Percentiles rank a stretch among this genome's conserved stretches.
Conservation (phyloP, 2,888 invertebrate genomes). For the Anthoptus insignis region DNA sequence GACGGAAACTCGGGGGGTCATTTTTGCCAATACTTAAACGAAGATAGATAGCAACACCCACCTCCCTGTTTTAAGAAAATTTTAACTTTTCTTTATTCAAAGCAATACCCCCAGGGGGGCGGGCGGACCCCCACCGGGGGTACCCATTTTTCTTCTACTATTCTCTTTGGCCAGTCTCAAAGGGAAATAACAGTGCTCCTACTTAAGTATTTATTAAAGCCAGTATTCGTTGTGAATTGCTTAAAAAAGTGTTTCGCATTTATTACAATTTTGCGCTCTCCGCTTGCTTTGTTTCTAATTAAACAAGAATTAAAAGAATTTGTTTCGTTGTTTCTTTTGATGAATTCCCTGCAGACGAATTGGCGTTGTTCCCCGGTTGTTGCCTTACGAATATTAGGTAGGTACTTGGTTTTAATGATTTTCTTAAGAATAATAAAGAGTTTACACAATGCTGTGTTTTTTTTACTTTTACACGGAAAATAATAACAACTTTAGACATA, state of each 20-base stretch:
- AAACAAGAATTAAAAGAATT: constrained; percentile 36
- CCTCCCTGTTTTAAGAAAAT: constrained; percentile 79
- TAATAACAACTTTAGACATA: too few relatives aligned
- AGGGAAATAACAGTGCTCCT: constrained; percentile 77
- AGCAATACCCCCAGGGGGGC: constrained; percentile 58
- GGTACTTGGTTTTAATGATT: background rate
- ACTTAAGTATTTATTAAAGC: constrained; percentile 84
- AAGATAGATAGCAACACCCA: constrained; percentile 80
- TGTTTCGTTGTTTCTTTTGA: constrained; percentile 39
- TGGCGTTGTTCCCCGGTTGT: background rate
- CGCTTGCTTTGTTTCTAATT: constrained; percentile 36
- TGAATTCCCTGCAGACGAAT: constrained; percentile 12
- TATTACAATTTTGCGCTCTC: constrained; percentile 47
- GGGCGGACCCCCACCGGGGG: constrained; percentile 53
- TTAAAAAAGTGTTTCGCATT: constrained; percentile 67
- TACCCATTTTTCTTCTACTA: constrained; percentile 78
- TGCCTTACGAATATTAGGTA: background rate
- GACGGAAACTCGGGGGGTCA: constrained; percentile 67
- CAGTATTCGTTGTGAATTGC: constrained; percentile 76
- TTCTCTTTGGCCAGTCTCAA: constrained; percentile 83
- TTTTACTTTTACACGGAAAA: background rate
- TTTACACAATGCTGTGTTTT: background rate
- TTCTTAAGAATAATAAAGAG: background rate
- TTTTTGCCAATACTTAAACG: constrained; percentile 86
- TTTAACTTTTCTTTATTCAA: constrained; percentile 87